Conservation (phyloP, 2,113 vertebrate genomes). For the Sciurus niger region DNA sequence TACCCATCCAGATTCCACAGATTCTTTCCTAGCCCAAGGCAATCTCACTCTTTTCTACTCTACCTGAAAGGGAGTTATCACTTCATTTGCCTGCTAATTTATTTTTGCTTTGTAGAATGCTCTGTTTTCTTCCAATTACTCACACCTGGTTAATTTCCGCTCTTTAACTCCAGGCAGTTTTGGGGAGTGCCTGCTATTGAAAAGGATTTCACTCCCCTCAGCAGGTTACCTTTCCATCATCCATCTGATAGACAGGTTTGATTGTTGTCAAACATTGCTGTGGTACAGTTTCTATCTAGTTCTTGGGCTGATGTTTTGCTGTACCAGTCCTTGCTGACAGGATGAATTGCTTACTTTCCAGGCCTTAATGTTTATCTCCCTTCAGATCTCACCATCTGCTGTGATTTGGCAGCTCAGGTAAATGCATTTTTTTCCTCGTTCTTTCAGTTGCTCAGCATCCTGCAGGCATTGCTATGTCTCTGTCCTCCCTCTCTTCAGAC, state of each 20-base stretch:
- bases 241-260: constrained; percentile 69
- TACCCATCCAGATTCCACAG: background rate
- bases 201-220: constrained; percentile 69
- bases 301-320: constrained; percentile 73
- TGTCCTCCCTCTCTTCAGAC: constrained; percentile 48
- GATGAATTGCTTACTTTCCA: constrained; percentile 84
- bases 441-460: constrained; percentile 77
- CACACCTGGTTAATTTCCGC: background rate
- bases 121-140: constrained; percentile 29
- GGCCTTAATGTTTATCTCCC: constrained; percentile 84
- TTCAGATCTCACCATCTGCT: constrained; percentile 88
- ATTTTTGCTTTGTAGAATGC: background rate
- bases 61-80: background rate
- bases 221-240: constrained; percentile 69
- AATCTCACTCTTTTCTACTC: background rate
- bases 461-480: constrained; percentile 59
- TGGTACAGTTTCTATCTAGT: constrained; percentile 68
- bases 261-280: constrained; percentile 77
- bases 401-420: constrained; percentile 85
- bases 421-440: constrained; percentile 68
- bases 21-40: background rate
- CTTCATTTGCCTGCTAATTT: constrained; percentile 7
- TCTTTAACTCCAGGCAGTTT: constrained; percentile 66
- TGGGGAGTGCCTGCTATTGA: background rate
- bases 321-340: constrained; percentile 79